These are phyloP conservation scores for Periophthalmodon schlosseri DNA, from an alignment of 2,113 vertebrate species.

Conservation along the genomic window DNA sequence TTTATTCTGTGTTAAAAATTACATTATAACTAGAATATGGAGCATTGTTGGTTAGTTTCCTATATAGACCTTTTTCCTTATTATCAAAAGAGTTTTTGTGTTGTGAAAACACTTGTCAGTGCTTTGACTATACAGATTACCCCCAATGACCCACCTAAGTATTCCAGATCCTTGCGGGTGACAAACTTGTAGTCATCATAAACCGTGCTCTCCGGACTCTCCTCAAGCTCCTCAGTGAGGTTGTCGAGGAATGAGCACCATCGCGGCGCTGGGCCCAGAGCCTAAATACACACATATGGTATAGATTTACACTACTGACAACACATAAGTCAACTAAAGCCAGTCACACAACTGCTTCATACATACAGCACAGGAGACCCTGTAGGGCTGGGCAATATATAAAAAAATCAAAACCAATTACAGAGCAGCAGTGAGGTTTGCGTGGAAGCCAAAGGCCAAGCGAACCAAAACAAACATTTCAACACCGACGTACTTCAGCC, in stretches of 20 bases:
- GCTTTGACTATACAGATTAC: background rate
- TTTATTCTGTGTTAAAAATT: too few species aligned
- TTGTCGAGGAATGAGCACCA: slow-evolving; percentile 99
- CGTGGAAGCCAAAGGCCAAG: too few species aligned
- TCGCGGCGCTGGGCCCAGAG: slow-evolving; percentile 91
- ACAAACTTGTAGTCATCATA: slow-evolving; percentile 99
- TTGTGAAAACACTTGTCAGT: background rate
- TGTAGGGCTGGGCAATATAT: background rate
- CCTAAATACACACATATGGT: slow-evolving; percentile 68
- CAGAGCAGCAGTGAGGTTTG: too few species aligned
- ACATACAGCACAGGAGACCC: background rate
- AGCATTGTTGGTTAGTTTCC: background rate
- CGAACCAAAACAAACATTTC: too few species aligned
- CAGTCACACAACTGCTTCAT: slow-evolving; percentile 25
- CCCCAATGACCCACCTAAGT: slow-evolving; percentile 81
- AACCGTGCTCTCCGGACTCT: slow-evolving; percentile 94
- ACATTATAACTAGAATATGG: too few species aligned
- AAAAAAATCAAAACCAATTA: too few species aligned
- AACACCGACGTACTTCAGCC: too few species aligned
- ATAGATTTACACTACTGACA: slow-evolving; percentile 28
- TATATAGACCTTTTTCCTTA: background rate
- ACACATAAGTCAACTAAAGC: slow-evolving; percentile 1
- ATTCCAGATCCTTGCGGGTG: slow-evolving; percentile 93
- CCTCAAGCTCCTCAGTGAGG: slow-evolving; percentile 94
- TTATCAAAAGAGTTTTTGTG: too few species aligned